These are phyloP conservation scores for Sus cebifrons DNA, from an alignment of 2,797 vertebrate genomes.

Conservation along the genomic window DNA sequence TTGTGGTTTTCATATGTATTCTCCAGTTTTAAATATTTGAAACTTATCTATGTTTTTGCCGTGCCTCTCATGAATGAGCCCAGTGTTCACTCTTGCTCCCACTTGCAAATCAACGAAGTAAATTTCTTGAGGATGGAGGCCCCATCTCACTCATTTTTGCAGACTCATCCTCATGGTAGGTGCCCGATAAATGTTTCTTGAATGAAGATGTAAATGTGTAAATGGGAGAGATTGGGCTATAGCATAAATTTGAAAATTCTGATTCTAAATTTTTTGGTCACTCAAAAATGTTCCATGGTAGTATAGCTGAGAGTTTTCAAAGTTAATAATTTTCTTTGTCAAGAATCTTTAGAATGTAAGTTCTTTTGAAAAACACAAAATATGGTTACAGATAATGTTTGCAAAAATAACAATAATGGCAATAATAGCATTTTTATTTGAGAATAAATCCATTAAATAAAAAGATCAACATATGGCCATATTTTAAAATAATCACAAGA, in stretches of 20 bases:
- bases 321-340: conserved; percentile 26
- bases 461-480: neutral
- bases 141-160: neutral
- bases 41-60: neutral
- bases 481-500: conserved; percentile 13
- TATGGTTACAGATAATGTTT: conserved; percentile 9
- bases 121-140: neutral
- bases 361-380: conserved; percentile 32
- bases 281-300: conserved; percentile 10
- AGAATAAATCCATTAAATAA: neutral
- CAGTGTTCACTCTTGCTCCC: neutral
- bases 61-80: neutral
- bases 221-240: neutral
- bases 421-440: neutral
- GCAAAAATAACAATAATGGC: neutral
- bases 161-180: neutral
- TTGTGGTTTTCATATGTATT: conserved; percentile 45
- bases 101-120: neutral
- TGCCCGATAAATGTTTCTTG: neutral
- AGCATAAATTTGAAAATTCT: neutral
- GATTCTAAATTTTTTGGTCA: neutral
- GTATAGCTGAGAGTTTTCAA: neutral
- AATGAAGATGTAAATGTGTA: neutral
- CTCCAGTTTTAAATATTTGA: neutral
- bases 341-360: neutral